Evolutionary conservation across 2,113 vertebrate species (phyloP).

Genomic region (Eclectus roratus): DNA sequence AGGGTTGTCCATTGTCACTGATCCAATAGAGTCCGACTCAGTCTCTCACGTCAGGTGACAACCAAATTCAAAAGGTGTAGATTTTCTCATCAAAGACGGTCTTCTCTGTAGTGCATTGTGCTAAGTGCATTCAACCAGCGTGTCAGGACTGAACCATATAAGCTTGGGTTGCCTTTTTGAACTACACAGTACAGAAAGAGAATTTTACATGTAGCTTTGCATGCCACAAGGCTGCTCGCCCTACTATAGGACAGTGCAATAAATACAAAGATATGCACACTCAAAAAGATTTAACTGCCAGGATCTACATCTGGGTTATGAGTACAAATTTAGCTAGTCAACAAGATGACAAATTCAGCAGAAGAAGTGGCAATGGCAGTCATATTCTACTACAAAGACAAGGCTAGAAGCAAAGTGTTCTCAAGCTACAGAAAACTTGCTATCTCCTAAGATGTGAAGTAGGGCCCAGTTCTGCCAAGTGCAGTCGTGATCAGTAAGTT

Average conservation of each 20-base stretch:
- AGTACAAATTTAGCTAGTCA: constrained; percentile 69
- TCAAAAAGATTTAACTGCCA: constrained; percentile 62
- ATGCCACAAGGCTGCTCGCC: constrained; percentile 57
- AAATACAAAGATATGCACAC: constrained; percentile 68
- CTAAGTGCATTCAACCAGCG: constrained; percentile 58
- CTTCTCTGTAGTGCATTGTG: constrained; percentile 63
- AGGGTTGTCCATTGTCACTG: constrained; percentile 13
- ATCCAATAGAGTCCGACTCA: not conserved
- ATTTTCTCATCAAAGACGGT: constrained; percentile 31
- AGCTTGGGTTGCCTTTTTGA: not conserved
- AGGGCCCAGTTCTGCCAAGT: constrained; percentile 41
- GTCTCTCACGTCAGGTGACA: constrained; percentile 47
- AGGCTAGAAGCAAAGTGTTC: constrained; percentile 66
- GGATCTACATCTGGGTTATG: constrained; percentile 52
- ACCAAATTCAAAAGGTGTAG: constrained; percentile 34
- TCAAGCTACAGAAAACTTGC: constrained; percentile 60
- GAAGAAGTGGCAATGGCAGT: constrained; percentile 60
- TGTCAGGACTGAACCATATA: constrained; percentile 52
- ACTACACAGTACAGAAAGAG: constrained; percentile 66
- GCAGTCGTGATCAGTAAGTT: constrained; percentile 44
- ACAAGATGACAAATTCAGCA: constrained; percentile 61
- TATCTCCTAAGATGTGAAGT: constrained; percentile 48
- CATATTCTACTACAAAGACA: constrained; percentile 66
- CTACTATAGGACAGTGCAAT: constrained; percentile 71
- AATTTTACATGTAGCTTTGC: constrained; percentile 51